Base-by-base conservation (phyloP, 2,113 vertebrate species). In the Bubo blakistoni region DNA sequence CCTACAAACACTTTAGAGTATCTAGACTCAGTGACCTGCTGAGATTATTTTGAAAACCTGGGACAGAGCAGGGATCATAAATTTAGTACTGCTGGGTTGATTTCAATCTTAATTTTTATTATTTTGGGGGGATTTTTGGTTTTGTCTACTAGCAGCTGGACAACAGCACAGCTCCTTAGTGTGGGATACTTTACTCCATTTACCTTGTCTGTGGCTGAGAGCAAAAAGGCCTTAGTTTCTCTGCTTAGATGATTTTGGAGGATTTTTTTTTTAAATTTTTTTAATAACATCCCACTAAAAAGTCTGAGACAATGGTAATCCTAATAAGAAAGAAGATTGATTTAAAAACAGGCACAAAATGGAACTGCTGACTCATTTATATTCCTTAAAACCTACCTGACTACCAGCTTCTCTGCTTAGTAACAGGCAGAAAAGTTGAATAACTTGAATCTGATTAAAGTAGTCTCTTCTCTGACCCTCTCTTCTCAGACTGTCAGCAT, bases 351-450 rank as follows among this genome's bases (percentile, higher is more conserved):
- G 46, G 79, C 36, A 47, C 79, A 81, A 91, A 92, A 65, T 62
- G 30, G 67, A 81, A 80, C n/a, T 66, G 51, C 59, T 83, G 82
- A 81, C 34, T 88, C 67, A 83, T 83, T 93, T 71, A n/a, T 47
- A 81, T 55, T 88, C 52, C 57, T 84, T 88, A 76, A 94, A 86
- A 69, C 20, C 6, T 69, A 78, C 27, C 26, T 90, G 40, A 47
- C n/a, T 77, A 67, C 27, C 40, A 74, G n/a, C 47, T 92, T 90
- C 59, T 42, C 30, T 63, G 52, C 57, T 93, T 76, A 88, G 72
- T 78, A 80, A 71, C 80, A 88, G 76, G 24, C 32, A 91, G 47
- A 78, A 88, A 93, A 93, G 67, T 22, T 84, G 80, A 95, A 20
- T 86, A 95, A 80, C 71, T 83, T 61, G 52, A 66, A 52, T 84